A percentile compares a stretch with the other conserved stretches of the same genome.
Evolutionary conservation across 2,888 invertebrate genomes (phyloP).

Genomic region (Flexamia atlantica): DNA sequence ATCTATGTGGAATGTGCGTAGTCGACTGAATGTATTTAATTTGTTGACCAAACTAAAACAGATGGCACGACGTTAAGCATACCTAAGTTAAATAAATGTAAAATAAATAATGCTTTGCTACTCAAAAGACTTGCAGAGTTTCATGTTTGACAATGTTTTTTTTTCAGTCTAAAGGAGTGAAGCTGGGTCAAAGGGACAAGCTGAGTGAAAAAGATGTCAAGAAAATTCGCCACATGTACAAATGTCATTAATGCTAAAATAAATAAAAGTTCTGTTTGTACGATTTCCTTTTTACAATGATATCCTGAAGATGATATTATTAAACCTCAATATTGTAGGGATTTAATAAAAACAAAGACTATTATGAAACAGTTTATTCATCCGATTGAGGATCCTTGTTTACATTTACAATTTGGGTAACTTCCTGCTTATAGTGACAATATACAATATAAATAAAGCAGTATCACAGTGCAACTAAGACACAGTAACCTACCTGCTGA

Average conservation of each 20-base stretch:
- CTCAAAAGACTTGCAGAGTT: no score
- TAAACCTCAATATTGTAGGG: background rate
- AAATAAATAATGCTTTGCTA: no score
- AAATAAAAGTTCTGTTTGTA: background rate
- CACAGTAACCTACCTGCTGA: constrained; percentile 21
- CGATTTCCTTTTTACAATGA: background rate
- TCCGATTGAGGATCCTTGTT: background rate
- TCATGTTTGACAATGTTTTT: no score
- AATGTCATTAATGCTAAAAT: constrained; percentile 75
- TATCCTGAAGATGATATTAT: no score
- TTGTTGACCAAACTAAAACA: no score
- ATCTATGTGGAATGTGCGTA: no score
- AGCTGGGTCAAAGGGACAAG: constrained; percentile 85
- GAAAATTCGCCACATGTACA: constrained; percentile 88
- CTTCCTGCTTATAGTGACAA: constrained; percentile 15
- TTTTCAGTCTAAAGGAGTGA: constrained; percentile 68
- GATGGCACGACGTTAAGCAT: no score
- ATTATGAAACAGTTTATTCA: constrained; percentile 4
- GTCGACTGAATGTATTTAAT: no score
- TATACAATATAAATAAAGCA: constrained; percentile 32
- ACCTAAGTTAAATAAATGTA: no score
- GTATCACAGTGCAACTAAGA: constrained; percentile 52
- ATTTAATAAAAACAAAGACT: background rate
- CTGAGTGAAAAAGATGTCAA: constrained; percentile 85
- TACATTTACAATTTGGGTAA: constrained; percentile 27